Conservation (phyloP, 92 coral and sea anemone species). For the Epizoanthus rinbou region DNA sequence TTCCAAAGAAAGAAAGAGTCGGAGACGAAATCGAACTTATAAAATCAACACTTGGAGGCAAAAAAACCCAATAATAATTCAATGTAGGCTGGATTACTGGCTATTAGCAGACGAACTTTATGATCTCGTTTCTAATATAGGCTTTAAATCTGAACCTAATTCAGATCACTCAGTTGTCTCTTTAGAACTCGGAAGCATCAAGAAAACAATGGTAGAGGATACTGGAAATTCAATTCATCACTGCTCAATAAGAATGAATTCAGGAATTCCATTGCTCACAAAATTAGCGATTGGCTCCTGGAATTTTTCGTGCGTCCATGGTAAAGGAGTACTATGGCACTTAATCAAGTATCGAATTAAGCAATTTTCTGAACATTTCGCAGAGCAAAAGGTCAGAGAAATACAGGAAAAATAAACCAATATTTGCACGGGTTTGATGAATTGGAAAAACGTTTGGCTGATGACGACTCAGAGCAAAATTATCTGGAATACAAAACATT, state of each 20-base stretch:
- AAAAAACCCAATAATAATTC: neutral
- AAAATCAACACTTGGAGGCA: neutral
- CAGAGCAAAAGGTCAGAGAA: neutral
- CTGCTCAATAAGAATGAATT: conserved; percentile 38
- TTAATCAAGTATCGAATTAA: neutral
- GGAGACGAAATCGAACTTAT: neutral
- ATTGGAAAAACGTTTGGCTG: neutral
- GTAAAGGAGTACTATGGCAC: conserved; percentile 6
- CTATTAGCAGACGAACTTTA: conserved; percentile 37
- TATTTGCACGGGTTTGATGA: neutral
- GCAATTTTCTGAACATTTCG: neutral
- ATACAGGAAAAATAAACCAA: neutral
- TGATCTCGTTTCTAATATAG: conserved; percentile 32
- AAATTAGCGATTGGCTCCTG: conserved; percentile 28
- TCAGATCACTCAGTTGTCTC: conserved; percentile 47
- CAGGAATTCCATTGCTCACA: conserved; percentile 18
- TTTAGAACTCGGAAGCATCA: conserved; percentile 26
- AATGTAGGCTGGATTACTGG: conserved; percentile 25
- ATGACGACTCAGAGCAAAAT: conserved; percentile 11
- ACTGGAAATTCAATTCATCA: conserved; percentile 48
- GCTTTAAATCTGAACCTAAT: conserved; percentile 30
- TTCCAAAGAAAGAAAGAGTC: neutral
- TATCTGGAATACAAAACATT: neutral
- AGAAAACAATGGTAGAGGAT: conserved; percentile 33
- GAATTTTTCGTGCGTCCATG: neutral